Percentiles rank a stretch among this genome's conserved stretches.
These are phyloP conservation scores for Serinus canaria DNA, from an alignment of 2,113 vertebrate species.

Conservation along the genomic window DNA sequence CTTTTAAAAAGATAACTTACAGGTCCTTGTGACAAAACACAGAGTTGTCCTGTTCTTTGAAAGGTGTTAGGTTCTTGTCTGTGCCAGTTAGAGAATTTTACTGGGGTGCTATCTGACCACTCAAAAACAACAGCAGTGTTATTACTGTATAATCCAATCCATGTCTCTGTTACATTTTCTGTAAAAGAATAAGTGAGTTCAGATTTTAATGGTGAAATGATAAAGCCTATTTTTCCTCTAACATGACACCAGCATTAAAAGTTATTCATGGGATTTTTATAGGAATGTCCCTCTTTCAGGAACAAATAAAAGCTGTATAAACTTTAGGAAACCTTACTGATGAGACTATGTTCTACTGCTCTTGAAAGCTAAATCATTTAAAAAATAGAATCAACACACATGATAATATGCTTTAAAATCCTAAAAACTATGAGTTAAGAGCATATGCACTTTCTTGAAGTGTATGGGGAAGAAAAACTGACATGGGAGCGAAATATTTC, in stretches of 20 bases:
- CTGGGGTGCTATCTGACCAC: slow-evolving; percentile 84
- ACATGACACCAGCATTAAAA: not conserved
- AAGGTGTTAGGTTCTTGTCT: slow-evolving; percentile 78
- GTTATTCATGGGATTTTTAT: not conserved
- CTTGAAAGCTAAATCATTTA: not conserved
- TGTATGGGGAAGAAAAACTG: not conserved
- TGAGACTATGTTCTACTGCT: not conserved
- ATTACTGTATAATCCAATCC: slow-evolving; percentile 87
- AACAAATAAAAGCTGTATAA: not conserved
- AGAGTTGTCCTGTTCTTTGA: slow-evolving; percentile 70
- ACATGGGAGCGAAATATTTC: not conserved
- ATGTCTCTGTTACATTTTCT: slow-evolving; percentile 78
- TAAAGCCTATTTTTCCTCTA: not conserved
- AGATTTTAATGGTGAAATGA: not conserved
- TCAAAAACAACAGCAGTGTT: slow-evolving; percentile 72
- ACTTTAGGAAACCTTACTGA: not conserved
- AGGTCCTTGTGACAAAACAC: slow-evolving; percentile 77
- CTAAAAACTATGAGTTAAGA: not conserved
- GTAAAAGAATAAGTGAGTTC: slow-evolving; percentile 61
- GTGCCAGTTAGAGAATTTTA: slow-evolving; percentile 86
- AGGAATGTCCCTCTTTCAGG: not conserved
- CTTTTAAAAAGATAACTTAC: slow-evolving; percentile 71
- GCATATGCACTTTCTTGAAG: not conserved
- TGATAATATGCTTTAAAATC: not conserved
- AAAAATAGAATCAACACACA: not conserved